Evolutionary conservation across 2,113 vertebrate species (phyloP), one percentile per base, ranked within the genome.

Genomic region (Syngnathus floridae): DNA sequence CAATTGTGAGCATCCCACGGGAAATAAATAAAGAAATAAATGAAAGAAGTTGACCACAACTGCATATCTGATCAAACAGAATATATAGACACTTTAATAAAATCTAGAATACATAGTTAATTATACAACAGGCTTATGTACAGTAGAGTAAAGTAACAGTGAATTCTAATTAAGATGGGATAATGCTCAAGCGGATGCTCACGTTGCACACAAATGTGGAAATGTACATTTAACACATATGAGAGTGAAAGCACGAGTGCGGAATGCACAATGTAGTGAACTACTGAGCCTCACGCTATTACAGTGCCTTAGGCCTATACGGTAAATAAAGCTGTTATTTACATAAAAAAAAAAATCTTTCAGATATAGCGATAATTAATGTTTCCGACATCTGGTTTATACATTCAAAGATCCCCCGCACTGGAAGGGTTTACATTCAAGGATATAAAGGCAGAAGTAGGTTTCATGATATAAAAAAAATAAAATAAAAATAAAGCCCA

Each of bases 11-110:
- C 5, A 22, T 41, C n/a, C 11, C n/a, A 7, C 7, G 22, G 22
- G 17, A 3, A 9, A 10, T 31, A 63, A 49, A 16, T 35, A 49
- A n/a, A 4, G 16, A 48, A 52, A 37, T 21, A 31, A 52, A 49
- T 36, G 4, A 35, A 37, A 52, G 7, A 45, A 62, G 12, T 62
- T 49, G 21, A 63, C 41, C 62, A 46, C 14, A 19, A 22, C 22
- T 62, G 87, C n/a, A 61, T 64, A 46, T 7, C 71, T 74, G 81
- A 90, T 88, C 87, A 91, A 91, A 90, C 83, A 73, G 87, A 90
- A 90, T 90, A 86, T 75, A 89, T 75, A 89, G 84, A 88, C 76
- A 89, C 82, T 90, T 90, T 90, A 91, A 90, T 91, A 83, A 88
- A 90, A 89, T 86, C 87, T 87, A 80, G 74, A 84, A 86, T 89